A percentile compares a stretch with the other conserved stretches of the same genome.
Conservation (phyloP, 2,113 vertebrate genomes). For the Sigmodon hispidus region DNA sequence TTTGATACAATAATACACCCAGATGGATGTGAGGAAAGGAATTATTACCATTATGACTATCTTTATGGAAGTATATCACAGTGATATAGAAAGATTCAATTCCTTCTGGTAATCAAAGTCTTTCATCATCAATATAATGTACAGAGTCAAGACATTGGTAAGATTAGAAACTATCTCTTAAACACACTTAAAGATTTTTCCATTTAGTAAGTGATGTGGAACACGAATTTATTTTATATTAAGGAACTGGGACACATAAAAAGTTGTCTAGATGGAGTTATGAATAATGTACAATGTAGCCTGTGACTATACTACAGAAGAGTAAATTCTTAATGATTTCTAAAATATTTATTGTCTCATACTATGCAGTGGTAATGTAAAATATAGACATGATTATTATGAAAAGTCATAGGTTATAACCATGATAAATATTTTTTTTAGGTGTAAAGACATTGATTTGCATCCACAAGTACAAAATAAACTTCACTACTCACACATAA, state of each 20-base stretch:
- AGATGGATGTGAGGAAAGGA: fast-evolving
- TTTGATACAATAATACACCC: background rate
- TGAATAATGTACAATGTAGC: background rate
- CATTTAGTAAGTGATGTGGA: background rate
- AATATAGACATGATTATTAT: constrained; percentile 57
- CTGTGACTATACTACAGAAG: background rate
- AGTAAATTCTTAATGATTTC: constrained; percentile 21
- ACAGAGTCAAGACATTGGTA: background rate
- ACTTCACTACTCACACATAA: constrained; percentile 59
- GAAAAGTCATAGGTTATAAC: constrained; percentile 52
- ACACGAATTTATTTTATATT: background rate
- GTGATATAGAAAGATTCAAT: background rate
- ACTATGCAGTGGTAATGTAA: constrained; percentile 29
- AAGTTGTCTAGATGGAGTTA: background rate
- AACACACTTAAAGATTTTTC: background rate
- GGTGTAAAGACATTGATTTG: constrained; percentile 62
- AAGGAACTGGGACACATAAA: background rate
- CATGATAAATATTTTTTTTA: constrained; percentile 71
- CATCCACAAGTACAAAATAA: constrained; percentile 68
- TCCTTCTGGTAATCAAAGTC: background rate
- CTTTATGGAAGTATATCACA: background rate
- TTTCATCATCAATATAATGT: background rate
- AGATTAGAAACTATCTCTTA: background rate
- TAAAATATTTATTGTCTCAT: constrained; percentile 34
- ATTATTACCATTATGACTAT: background rate